Evolutionary conservation across 2,797 vertebrate species (phyloP).

Genomic region (Oryzias dopingdopingensis): DNA sequence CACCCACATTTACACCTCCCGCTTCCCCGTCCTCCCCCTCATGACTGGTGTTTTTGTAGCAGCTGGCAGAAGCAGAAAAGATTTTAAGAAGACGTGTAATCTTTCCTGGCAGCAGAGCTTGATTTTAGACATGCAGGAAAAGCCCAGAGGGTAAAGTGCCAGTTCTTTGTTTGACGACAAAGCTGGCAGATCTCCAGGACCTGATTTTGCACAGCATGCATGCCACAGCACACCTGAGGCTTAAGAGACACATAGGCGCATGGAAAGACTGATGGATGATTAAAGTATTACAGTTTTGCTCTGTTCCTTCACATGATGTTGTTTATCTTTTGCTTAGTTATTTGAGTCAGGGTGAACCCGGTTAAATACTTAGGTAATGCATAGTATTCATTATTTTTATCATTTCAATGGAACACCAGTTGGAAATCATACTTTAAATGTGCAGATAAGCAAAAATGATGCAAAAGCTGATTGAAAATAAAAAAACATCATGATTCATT

Average conservation of each 20-base stretch:
- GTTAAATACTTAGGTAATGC: no score
- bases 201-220: conserved; percentile 79
- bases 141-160: conserved; percentile 78
- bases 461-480: no score
- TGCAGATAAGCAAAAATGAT: no score
- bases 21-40: conserved; percentile 12
- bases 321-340: conserved; percentile 18
- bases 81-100: conserved; percentile 82
- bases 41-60: conserved; percentile 68
- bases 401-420: no score
- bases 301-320: conserved; percentile 29
- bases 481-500: no score
- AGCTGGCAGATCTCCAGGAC: conserved; percentile 75
- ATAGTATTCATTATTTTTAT: no score
- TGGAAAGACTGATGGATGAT: conserved; percentile 64
- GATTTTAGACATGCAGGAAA: conserved; percentile 69
- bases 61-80: conserved; percentile 81
- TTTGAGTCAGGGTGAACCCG: background rate
- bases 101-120: conserved; percentile 78
- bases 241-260: conserved; percentile 44
- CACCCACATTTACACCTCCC: conserved; percentile 12
- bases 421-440: no score
- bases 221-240: conserved; percentile 77
- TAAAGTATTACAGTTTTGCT: conserved; percentile 63
- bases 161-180: conserved; percentile 80